Conservation (phyloP, 2,888 invertebrate species). For the Leptogaster cylindrica region DNA sequence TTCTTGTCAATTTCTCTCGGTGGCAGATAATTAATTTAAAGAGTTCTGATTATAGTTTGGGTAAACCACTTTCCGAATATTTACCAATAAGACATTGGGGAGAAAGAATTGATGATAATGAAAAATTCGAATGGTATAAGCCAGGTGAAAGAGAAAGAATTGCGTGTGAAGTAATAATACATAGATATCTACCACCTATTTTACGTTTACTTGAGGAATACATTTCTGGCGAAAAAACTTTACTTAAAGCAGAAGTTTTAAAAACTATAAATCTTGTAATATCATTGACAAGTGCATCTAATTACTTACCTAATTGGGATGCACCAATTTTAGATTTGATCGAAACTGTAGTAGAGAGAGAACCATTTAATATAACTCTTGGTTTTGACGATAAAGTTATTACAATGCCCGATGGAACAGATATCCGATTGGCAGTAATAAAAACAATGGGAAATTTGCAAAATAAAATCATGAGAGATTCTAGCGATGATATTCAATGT, state of each 20-base stretch:
- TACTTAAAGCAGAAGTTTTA: constrained; percentile 72
- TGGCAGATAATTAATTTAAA: constrained; percentile 70
- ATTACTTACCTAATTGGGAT: constrained; percentile 72
- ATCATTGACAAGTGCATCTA: constrained; percentile 72
- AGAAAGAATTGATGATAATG: constrained; percentile 63
- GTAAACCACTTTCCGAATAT: constrained; percentile 71
- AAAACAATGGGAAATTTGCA: constrained; percentile 69
- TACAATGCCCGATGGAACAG: constrained; percentile 70
- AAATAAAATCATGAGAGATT: constrained; percentile 68
- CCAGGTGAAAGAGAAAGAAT: constrained; percentile 74
- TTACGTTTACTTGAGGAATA: constrained; percentile 67
- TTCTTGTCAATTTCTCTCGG: constrained; percentile 68
- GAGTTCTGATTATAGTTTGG: constrained; percentile 68
- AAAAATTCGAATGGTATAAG: constrained; percentile 78
- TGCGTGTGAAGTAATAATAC: constrained; percentile 70
- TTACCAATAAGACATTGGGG: constrained; percentile 85
- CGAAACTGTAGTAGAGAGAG: constrained; percentile 42
- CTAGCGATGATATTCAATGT: constrained; percentile 82
- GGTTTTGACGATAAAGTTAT: constrained; percentile 62
- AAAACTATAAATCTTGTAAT: constrained; percentile 63
- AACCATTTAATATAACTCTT: constrained; percentile 61
- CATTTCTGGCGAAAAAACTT: constrained; percentile 62
- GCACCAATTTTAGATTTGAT: constrained; percentile 62
- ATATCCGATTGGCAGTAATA: constrained; percentile 70
- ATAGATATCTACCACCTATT: constrained; percentile 72